phyloP scores from a whole-genome alignment of 2,113 vertebrate genomes.

The Anhinga rufa region DNA sequence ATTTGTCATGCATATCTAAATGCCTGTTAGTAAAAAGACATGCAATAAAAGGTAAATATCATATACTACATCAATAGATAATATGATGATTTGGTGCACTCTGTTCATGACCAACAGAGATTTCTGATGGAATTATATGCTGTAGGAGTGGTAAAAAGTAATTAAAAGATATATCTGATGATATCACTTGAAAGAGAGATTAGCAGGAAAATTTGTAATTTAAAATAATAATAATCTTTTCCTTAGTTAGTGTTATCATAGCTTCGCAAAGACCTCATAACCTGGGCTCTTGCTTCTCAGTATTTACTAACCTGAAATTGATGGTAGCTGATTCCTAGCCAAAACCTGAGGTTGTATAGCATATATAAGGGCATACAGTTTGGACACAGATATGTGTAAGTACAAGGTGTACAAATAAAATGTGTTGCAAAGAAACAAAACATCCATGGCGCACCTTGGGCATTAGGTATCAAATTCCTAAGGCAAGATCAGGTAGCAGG shows the following conservation, averaged over 20 bases:
- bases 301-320: neutral
- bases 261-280: neutral
- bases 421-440: neutral
- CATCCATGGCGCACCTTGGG: neutral
- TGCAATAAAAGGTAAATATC: neutral
- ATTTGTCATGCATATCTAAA: slow-evolving; percentile 2
- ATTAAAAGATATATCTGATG: neutral
- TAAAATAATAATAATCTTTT: neutral
- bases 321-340: neutral
- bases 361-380: neutral
- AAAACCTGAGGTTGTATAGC: neutral
- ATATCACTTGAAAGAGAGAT: neutral
- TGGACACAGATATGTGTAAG: neutral
- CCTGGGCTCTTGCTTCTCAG: neutral
- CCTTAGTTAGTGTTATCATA: neutral
- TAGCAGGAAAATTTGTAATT: neutral
- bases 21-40: neutral
- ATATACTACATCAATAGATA: neutral
- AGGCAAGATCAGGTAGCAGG: neutral
- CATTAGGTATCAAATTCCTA: neutral
- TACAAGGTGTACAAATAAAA: neutral
- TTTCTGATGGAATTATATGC: neutral
- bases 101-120: neutral
- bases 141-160: neutral
- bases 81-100: neutral